Percentiles rank a stretch among this genome's conserved stretches.
Evolutionary conservation across 2,797 vertebrate genomes (phyloP).

Genomic region (Thripadectes ignobilis): DNA sequence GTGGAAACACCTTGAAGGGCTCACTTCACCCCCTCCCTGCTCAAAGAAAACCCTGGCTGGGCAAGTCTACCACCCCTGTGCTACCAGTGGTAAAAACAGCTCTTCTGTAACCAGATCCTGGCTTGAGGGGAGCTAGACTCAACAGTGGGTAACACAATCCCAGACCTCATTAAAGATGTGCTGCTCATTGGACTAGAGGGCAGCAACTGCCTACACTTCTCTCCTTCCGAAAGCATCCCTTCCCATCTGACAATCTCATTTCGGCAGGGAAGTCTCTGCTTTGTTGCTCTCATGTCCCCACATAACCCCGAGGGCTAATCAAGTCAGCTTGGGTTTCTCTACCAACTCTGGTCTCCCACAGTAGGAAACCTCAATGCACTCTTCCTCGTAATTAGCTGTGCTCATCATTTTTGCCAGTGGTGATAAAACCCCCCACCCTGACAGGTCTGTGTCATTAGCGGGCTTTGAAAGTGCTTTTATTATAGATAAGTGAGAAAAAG

Average conservation of each 20-base stretch:
- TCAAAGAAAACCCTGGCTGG: background rate
- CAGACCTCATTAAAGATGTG: conserved; percentile 7
- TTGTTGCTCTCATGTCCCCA: conserved; percentile 40
- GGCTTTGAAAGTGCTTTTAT: background rate
- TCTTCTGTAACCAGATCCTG: background rate
- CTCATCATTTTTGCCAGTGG: background rate
- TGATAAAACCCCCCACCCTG: background rate
- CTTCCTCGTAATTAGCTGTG: conserved; percentile 1
- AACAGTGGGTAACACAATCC: background rate
- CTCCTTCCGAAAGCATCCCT: conserved; percentile 10
- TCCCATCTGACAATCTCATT: conserved; percentile 66
- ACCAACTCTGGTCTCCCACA: conserved; percentile 25
- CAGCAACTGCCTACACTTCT: conserved; percentile 35
- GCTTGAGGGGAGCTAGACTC: background rate
- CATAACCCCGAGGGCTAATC: background rate
- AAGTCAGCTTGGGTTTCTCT: conserved; percentile 31
- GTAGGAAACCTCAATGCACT: background rate
- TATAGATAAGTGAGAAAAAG: background rate
- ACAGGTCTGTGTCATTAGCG: background rate
- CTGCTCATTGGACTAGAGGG: conserved; percentile 34
- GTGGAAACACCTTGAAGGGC: background rate
- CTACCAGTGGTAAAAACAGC: background rate
- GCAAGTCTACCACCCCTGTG: background rate
- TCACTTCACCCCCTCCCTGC: background rate
- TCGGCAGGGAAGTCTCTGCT: conserved; percentile 32